phyloP scores from a whole-genome alignment of 2,888 invertebrate genomes.

The Hartigia nigra region DNA sequence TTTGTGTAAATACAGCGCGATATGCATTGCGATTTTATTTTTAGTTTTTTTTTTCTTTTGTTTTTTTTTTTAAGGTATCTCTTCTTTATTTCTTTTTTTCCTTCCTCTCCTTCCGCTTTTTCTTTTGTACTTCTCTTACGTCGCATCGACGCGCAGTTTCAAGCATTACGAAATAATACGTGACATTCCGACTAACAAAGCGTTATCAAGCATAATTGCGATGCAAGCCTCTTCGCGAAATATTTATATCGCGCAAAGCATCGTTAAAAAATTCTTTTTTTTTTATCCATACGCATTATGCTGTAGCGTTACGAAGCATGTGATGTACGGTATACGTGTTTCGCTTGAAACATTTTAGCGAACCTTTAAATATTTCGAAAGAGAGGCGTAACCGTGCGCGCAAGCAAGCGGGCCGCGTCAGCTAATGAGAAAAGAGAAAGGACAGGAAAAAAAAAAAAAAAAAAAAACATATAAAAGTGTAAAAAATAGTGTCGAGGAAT shows the following conservation, averaged over 20 bases:
- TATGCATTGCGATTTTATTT: constrained; percentile 9
- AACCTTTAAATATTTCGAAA: background rate
- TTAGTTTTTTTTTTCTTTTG: constrained; percentile 12
- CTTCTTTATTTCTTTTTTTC: background rate
- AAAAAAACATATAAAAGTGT: background rate
- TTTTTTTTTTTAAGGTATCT: constrained; percentile 4
- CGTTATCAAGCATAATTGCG: constrained; percentile 12
- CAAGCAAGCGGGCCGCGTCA: background rate
- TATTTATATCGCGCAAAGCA: background rate
- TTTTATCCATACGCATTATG: too few species aligned
- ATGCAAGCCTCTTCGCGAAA: background rate
- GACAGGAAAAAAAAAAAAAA: background rate
- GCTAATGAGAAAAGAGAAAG: background rate
- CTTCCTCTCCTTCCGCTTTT: background rate
- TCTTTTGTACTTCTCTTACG: background rate
- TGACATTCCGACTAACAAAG: constrained; percentile 11
- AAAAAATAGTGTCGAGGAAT: background rate
- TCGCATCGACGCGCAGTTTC: background rate
- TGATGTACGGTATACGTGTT: background rate
- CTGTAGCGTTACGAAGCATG: background rate
- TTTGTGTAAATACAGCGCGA: constrained; percentile 15
- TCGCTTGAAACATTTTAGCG: background rate
- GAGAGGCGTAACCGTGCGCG: background rate
- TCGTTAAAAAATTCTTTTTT: too few species aligned
- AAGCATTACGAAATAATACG: background rate